A percentile compares a stretch with the other conserved stretches of the same genome.
phyloP scores from a whole-genome alignment of 2,113 vertebrate species.

The Equus przewalskii region DNA sequence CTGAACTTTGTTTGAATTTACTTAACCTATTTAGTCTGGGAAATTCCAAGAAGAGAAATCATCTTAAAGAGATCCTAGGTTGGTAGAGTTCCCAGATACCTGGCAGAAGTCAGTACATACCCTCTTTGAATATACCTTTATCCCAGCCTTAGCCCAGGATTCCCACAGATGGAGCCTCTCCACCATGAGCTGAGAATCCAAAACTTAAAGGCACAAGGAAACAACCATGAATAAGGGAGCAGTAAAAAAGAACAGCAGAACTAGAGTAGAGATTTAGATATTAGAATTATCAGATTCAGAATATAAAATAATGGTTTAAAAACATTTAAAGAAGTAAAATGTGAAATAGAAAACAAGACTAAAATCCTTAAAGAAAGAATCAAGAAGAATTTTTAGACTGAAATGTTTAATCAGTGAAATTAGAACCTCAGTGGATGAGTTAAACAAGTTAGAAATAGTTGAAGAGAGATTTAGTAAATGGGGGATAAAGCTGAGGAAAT shows the following conservation, averaged over 20 bases:
- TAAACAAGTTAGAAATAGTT: background rate
- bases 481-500: background rate
- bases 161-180: background rate
- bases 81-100: background rate
- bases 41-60: background rate
- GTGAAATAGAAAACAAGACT: background rate
- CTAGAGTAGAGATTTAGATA: background rate
- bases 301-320: slow-evolving; percentile 4
- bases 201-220: background rate
- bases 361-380: slow-evolving; percentile 22
- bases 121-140: background rate
- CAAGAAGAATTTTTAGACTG: background rate
- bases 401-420: background rate
- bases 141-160: background rate
- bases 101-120: background rate
- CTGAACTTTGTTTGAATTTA: background rate
- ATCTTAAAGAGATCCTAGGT: background rate
- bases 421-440: background rate
- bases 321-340: slow-evolving; percentile 15
- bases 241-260: background rate
- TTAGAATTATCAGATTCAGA: background rate
- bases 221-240: background rate
- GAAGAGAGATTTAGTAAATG: slow-evolving; percentile 28
- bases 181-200: background rate
- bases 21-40: background rate